A percentile compares a stretch with the other conserved stretches of the same genome.
Evolutionary conservation across 2,888 invertebrate genomes (phyloP).

Genomic region (Thera britannica): DNA sequence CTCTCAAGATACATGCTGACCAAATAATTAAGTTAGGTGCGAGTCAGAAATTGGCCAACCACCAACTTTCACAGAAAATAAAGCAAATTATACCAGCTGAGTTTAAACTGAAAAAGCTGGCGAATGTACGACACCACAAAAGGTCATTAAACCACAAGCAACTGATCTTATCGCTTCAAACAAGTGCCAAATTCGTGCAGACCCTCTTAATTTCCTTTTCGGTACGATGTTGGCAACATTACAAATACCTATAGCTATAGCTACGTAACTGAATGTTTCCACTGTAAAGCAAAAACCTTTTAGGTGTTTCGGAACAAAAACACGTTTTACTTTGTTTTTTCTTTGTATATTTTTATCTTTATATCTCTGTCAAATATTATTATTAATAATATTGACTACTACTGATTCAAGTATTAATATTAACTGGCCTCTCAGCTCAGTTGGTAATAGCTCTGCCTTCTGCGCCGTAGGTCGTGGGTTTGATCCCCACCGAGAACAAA

Average conservation of each 20-base stretch:
- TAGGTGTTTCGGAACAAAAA: too few species aligned
- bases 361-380: too few species aligned
- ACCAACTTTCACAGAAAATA: conserved; percentile 32
- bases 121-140: conserved; percentile 39
- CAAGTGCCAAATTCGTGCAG: conserved; percentile 45
- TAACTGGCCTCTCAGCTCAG: too few species aligned
- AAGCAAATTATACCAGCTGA: conserved; percentile 33
- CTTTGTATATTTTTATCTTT: too few species aligned
- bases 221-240: conserved; percentile 40
- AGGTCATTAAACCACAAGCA: conserved; percentile 40
- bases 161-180: conserved; percentile 43
- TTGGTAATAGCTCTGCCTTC: too few species aligned
- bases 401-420: too few species aligned
- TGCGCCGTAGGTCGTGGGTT: too few species aligned
- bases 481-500: too few species aligned
- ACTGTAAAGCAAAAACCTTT: too few species aligned
- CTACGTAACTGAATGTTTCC: not conserved
- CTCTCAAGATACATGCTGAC: not conserved
- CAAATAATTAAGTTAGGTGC: conserved; percentile 24
- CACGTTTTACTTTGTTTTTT: too few species aligned
- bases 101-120: conserved; percentile 32
- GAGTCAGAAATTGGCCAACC: conserved; percentile 30
- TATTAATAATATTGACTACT: too few species aligned
- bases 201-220: conserved; percentile 45
- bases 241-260: conserved; percentile 9